A percentile compares a stretch with the other conserved stretches of the same genome.
These are phyloP conservation scores for Cirrhinus molitorella DNA, from an alignment of 2,797 vertebrate species.

Conservation along the genomic window DNA sequence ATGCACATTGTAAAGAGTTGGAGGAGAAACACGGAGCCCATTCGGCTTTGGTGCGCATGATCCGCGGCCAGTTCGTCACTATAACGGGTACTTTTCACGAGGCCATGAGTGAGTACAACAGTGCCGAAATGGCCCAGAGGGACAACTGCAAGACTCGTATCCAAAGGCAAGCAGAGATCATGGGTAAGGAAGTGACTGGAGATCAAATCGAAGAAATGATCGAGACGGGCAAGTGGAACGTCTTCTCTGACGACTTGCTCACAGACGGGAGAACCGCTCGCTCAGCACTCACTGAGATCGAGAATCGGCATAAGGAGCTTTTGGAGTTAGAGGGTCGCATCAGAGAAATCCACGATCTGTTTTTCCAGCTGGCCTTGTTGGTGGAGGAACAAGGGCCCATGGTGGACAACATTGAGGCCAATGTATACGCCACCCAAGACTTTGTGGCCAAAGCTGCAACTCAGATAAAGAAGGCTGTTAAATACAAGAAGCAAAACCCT, in stretches of 20 bases:
- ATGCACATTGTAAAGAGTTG: slow-evolving; percentile 77
- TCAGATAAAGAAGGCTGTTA: slow-evolving; percentile 85
- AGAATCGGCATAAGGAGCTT: slow-evolving; percentile 93
- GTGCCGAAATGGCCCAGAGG: slow-evolving; percentile 88
- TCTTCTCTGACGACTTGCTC: slow-evolving; percentile 92
- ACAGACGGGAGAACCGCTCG: slow-evolving; percentile 85
- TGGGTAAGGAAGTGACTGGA: slow-evolving; percentile 91
- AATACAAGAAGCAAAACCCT: slow-evolving; percentile 88
- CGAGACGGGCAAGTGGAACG: slow-evolving; percentile 94
- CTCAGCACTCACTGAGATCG: slow-evolving; percentile 90
- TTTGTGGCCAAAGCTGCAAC: slow-evolving; percentile 82
- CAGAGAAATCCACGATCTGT: slow-evolving; percentile 91
- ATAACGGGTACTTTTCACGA: slow-evolving; percentile 85
- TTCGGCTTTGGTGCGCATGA: slow-evolving; percentile 85
- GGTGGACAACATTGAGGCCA: slow-evolving; percentile 89
- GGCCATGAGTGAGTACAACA: slow-evolving; percentile 91
- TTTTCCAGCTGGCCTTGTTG: slow-evolving; percentile 90
- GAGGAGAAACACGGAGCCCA: slow-evolving; percentile 79
- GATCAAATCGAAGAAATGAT: slow-evolving; percentile 97
- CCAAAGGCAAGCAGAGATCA: slow-evolving; percentile 95
- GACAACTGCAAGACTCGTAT: slow-evolving; percentile 97
- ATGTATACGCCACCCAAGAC: slow-evolving; percentile 85
- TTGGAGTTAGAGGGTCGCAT: slow-evolving; percentile 92
- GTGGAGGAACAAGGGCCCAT: slow-evolving; percentile 93
- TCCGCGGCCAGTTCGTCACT: slow-evolving; percentile 82